Evolutionary conservation across 2,888 invertebrate species (phyloP), one percentile per base, ranked within the genome.

Genomic region (Sesia apiformis): DNA sequence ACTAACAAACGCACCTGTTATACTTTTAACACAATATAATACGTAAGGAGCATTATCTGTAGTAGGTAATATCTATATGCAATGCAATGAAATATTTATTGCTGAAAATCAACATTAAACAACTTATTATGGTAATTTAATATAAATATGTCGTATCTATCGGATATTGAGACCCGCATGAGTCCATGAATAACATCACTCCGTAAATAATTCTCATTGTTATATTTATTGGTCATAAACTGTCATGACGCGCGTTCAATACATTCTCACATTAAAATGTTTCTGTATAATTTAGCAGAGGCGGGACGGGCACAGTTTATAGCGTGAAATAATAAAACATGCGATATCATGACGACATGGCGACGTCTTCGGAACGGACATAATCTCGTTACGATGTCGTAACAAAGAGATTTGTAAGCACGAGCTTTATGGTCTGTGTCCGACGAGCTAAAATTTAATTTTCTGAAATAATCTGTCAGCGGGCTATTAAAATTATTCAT

Each of bases 401-500:
- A 89, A 89, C 86, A 87, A 88, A 87, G 85, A 89, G 88, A 88
- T 89, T 89, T 88, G 88, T 88, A 88, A 89, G 88, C 88, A 88
- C 72, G 79, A 79, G 85, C 82, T 89, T 89, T 89, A 89, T 87
- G 87, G 75, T 75, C 84, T 84, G 88, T 86, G 88, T 87, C 87
- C 87, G 78, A 89, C 79, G 85, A 84, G 84, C 87, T 85, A 76
- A 88, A 88, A 88, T 88, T 89, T 87, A 89, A 88, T 89, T 89
- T 85, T 86, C 84, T 79, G 89, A 85, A 88, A 88, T 88, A 87
- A 88, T 88, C 81, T 82, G 86, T 86, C 83, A 84, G 81, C 74
- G 72, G 69, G 73, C 81, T 76, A 84, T 87, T 86, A 88, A 89
- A 87, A 80, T 84, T 83, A 84, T 81, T 87, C 88, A 81, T 71